Evolutionary conservation across 2,797 vertebrate genomes (phyloP).

Genomic region (Sebastes steindachneri): DNA sequence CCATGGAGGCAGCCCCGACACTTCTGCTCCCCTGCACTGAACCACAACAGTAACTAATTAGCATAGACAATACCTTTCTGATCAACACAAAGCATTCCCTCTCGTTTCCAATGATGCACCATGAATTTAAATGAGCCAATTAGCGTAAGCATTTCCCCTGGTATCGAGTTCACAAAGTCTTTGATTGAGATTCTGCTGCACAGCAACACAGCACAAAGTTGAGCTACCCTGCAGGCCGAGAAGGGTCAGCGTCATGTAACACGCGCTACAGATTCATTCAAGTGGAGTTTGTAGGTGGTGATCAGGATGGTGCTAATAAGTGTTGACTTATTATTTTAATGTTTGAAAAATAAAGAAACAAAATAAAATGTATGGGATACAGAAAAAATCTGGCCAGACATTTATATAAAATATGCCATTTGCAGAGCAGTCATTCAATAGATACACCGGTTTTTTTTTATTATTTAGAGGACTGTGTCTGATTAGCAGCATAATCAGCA

Average conservation of each 20-base stretch:
- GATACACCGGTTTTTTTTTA: neutral
- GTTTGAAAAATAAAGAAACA: neutral
- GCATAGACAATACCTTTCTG: constrained; percentile 78
- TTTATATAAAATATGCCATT: neutral
- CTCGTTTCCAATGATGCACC: constrained; percentile 66
- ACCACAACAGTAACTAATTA: constrained; percentile 75
- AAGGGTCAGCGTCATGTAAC: neutral
- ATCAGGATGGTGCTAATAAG: neutral
- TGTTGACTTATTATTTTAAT: neutral
- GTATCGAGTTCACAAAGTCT: constrained; percentile 62
- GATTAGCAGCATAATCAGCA: constrained; percentile 11
- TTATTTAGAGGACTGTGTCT: neutral
- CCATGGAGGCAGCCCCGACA: constrained; percentile 60
- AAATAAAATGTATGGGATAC: neutral
- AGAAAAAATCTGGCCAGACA: neutral
- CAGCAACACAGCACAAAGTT: constrained; percentile 53
- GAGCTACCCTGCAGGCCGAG: constrained; percentile 29
- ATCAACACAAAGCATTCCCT: constrained; percentile 76
- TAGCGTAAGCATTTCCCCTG: constrained; percentile 67
- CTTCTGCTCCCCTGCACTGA: constrained; percentile 59
- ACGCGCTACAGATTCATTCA: neutral
- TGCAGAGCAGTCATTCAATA: neutral
- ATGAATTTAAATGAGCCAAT: constrained; percentile 83
- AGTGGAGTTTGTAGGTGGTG: neutral
- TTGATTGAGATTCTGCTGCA: constrained; percentile 69